These are phyloP conservation scores for Parauchenoglanis ngamensis DNA, from an alignment of 2,797 vertebrate species.

Conservation along the genomic window DNA sequence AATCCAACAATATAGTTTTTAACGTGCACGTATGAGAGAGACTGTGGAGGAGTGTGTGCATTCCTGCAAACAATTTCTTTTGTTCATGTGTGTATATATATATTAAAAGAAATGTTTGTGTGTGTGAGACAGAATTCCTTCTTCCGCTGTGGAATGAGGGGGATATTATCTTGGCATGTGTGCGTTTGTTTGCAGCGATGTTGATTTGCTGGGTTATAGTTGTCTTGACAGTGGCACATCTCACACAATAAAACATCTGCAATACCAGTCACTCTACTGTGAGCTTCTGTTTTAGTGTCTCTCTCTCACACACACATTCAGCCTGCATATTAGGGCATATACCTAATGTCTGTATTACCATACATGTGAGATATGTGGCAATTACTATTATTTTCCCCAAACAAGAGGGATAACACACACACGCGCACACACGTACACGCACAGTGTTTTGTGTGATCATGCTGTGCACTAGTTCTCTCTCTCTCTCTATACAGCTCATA, in stretches of 20 bases:
- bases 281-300: constrained; percentile 16
- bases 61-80: neutral
- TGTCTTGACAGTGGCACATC: constrained; percentile 25
- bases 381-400: neutral
- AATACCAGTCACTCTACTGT: constrained; percentile 15
- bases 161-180: neutral
- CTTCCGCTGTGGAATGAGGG: neutral
- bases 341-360: neutral
- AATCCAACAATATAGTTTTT: constrained; percentile 33
- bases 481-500: constrained; percentile 32
- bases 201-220: constrained; percentile 41
- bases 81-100: constrained; percentile 5
- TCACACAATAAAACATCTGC: constrained; percentile 47
- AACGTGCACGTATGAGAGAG: constrained; percentile 16
- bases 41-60: neutral
- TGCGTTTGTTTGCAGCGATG: constrained; percentile 7
- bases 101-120: neutral
- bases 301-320: neutral
- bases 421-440: neutral
- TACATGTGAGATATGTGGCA: neutral
- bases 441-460: constrained; percentile 6
- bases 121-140: constrained; percentile 5
- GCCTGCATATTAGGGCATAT: neutral
- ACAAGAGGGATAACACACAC: constrained; percentile 5
- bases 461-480: constrained; percentile 6